These are phyloP conservation scores for Paelopatides confundens DNA, from an alignment of 53 echinoderm and acorn worm genomes.

Conservation along the genomic window DNA sequence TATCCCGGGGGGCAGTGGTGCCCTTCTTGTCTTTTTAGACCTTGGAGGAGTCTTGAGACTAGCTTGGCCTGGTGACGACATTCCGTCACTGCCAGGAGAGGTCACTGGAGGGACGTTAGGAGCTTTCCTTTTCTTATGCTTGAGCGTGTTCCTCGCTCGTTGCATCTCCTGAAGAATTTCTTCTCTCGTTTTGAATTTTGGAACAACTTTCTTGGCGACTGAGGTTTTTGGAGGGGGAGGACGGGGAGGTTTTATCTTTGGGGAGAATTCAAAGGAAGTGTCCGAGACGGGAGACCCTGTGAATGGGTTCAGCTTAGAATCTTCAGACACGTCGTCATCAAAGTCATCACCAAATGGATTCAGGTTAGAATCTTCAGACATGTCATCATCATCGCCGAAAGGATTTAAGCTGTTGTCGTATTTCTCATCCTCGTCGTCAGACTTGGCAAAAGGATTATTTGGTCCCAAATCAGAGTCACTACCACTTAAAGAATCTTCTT, in stretches of 20 bases:
- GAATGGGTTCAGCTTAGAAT: conserved; percentile 68
- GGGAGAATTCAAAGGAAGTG: conserved; percentile 47
- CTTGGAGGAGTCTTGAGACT: conserved; percentile 56
- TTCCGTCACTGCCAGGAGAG: conserved; percentile 9
- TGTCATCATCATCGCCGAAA: conserved; percentile 83
- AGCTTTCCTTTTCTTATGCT: conserved; percentile 63
- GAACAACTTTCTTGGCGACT: conserved; percentile 45
- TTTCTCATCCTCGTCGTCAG: conserved; percentile 66
- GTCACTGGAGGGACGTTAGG: conserved; percentile 36
- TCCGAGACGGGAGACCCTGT: conserved; percentile 72
- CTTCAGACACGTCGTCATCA: conserved; percentile 56
- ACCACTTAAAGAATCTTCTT: conserved; percentile 45
- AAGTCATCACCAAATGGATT: conserved; percentile 88
- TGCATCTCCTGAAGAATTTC: conserved; percentile 94
- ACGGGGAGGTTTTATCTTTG: conserved; percentile 39
- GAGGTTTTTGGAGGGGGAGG: conserved; percentile 66
- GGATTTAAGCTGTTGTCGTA: conserved; percentile 87
- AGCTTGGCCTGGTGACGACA: not conserved
- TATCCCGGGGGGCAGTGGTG: conserved; percentile 72
- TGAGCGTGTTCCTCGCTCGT: conserved; percentile 82
- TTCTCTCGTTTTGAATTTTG: conserved; percentile 80
- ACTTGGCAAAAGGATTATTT: conserved; percentile 79
- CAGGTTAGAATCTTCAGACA: conserved; percentile 56
- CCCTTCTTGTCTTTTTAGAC: conserved; percentile 68
- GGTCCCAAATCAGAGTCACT: conserved; percentile 54